Conservation (phyloP, 92 coral and sea anemone genomes). For the Epizoanthus rinbou region DNA sequence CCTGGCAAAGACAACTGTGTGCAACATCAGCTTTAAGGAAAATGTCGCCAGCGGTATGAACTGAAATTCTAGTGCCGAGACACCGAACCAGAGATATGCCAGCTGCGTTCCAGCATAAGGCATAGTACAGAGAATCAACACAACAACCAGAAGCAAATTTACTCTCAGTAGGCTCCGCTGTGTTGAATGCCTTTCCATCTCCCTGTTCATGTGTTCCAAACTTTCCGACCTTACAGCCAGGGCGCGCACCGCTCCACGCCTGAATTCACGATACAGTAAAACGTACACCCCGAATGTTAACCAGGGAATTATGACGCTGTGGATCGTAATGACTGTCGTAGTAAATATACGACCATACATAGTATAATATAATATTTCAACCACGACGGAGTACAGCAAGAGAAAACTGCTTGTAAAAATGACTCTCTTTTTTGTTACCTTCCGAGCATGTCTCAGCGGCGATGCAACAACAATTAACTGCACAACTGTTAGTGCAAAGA, state of each 20-base stretch:
- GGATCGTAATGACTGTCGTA: not conserved
- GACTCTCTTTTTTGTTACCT: not conserved
- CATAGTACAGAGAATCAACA: not conserved
- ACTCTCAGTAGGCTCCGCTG: not conserved
- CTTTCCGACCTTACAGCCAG: not conserved
- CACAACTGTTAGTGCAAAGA: no score
- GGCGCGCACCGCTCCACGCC: not conserved
- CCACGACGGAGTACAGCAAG: not conserved
- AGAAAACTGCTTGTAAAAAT: not conserved
- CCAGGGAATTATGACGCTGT: not conserved
- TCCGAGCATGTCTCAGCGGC: not conserved
- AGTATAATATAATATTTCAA: not conserved
- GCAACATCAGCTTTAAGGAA: not conserved
- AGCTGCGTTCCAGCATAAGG: not conserved
- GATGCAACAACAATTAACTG: no score
- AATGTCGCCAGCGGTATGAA: not conserved
- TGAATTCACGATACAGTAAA: no score
- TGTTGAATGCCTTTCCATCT: not conserved
- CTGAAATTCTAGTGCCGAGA: not conserved
- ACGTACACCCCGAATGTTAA: no score
- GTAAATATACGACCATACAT: not conserved
- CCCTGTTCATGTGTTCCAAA: not conserved
- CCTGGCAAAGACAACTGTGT: no score
- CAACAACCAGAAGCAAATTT: not conserved
- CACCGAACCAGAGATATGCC: not conserved